Base-by-base conservation (phyloP, 2,113 vertebrate genomes). In the Microtus montanus region DNA sequence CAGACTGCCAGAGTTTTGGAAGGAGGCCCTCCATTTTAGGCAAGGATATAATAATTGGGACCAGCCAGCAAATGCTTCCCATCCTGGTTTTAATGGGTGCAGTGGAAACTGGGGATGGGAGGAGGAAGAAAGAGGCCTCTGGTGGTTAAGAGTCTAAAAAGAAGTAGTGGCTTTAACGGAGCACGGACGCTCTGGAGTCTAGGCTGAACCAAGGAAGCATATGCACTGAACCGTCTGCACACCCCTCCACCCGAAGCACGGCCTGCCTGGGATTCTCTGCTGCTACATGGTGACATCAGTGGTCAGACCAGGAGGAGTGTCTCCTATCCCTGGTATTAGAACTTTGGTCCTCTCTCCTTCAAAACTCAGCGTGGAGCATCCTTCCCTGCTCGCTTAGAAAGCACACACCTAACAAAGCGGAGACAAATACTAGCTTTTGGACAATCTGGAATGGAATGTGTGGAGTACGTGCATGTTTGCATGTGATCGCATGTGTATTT, bases 11-110 rank as follows among this genome's bases (percentile, higher is more conserved):
- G 85, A 58, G 30, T 78, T 75, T 70, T 54, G 90, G 1, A 58
- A 4, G 6, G 74, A 87, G 58, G 87, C 77, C 85, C 90, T 95
- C 61, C 95, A 87, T 79, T 95, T 75, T 41, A 90, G 87, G 54
- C 91, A 82, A 82, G 87, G 54, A 58, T 22, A 83, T 89, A 93
- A 3, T 85, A 85, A 95, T 26, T 58, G 47, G 88, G 91, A 82
- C 87, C 92, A 78, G 85, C 70, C 84, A 74, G 77, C 7, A 2
- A 96, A 74, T 10, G 95, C 83, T 95, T 91, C 93, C 95, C 94
- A 95, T 92, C 75, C 91, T 68, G 83, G 71, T 87, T 95, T 94
- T 97, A 91, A 96, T 47, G 87, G 83, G 91, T 64, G 52, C 92
- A 85, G 80, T 96, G 64, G 75, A 93, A 93, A 92, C 52, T 7